phyloP scores from a whole-genome alignment of 2,888 invertebrate species.

The Scrobipalpa atriplicella region DNA sequence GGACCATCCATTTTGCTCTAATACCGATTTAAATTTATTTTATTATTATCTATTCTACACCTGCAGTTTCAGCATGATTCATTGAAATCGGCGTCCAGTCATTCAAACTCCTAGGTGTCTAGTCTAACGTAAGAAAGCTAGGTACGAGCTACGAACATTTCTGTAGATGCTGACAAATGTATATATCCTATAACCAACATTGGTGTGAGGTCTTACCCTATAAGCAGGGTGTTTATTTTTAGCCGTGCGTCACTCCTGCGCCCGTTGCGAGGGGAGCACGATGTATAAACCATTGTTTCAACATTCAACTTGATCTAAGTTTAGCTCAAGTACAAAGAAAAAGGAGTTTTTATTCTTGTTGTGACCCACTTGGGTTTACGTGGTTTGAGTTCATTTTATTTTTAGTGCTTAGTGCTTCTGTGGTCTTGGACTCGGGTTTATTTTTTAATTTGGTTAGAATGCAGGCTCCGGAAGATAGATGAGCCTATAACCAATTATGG shows the following conservation, averaged over 20 bases:
- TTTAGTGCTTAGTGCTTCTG: too few species aligned
- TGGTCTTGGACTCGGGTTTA: neutral
- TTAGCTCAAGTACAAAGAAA: neutral
- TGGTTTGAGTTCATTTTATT: too few species aligned
- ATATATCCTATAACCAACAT: neutral
- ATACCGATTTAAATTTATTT: too few species aligned
- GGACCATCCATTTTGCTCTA: too few species aligned
- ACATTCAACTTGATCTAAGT: neutral
- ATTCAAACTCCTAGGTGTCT: too few species aligned
- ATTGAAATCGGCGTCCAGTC: too few species aligned
- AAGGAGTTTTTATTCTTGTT: too few species aligned
- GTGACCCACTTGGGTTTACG: too few species aligned
- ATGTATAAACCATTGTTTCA: conserved; percentile 15
- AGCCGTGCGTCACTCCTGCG: conserved; percentile 46
- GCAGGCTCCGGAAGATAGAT: neutral
- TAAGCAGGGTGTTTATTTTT: conserved; percentile 54
- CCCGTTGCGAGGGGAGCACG: neutral
- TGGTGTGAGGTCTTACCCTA: conserved; percentile 22
- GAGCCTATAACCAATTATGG: neutral
- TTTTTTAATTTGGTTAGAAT: neutral
- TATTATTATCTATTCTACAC: too few species aligned
- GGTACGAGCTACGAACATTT: too few species aligned
- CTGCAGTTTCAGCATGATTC: too few species aligned
- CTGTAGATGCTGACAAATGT: neutral
- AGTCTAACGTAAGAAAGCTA: too few species aligned